Base-by-base conservation (phyloP, 2,113 vertebrate genomes). In the Clarias batrachus region DNA sequence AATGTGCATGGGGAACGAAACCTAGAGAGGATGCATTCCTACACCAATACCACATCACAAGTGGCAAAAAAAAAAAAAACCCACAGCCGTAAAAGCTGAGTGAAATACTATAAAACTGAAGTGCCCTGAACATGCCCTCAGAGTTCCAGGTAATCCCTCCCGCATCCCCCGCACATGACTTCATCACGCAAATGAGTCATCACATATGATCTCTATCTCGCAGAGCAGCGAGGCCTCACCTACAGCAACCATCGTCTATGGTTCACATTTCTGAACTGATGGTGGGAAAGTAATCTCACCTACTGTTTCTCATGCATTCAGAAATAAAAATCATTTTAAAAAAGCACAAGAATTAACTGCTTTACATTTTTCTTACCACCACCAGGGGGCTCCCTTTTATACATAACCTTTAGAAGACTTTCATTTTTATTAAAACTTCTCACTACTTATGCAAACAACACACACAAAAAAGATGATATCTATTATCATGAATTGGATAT, bases 1-100 rank as follows among this genome's bases (percentile, higher is more conserved):
- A 90, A 88, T 76, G 88, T 83, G 85, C 78, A 59, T 60, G 84
- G 87, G 86, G 90, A 87, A 89, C 86, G 76, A 86, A 82, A 60
- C 73, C 37, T 86, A 63, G 77, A 62, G 84, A 84, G 82, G 88
- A 91, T 86, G 87, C 84, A 87, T 91, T 92, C 89, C 90, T 89
- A 80, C 10, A 65, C 76, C 73, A 73, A 89, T 76, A 90, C 89
- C 88, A 90, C 89, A 89, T 92, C 87, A 89, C 87, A 91, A 89
- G 83, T 87, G 85, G 81, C 0, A 48, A 8, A 48, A 48, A 48
- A 48, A 8, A 48, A 48, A 48, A 48, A 84, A 83, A 88, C 73
- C 59, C 82, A 84, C 62, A 65, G 76, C 90, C 52, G 85, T 89
- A 86, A 91, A 91, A 88, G 77, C 21, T 65, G 83, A 76, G 81